Evolutionary conservation across 2,888 invertebrate species (phyloP).

Genomic region (Callosobruchus maculatus): DNA sequence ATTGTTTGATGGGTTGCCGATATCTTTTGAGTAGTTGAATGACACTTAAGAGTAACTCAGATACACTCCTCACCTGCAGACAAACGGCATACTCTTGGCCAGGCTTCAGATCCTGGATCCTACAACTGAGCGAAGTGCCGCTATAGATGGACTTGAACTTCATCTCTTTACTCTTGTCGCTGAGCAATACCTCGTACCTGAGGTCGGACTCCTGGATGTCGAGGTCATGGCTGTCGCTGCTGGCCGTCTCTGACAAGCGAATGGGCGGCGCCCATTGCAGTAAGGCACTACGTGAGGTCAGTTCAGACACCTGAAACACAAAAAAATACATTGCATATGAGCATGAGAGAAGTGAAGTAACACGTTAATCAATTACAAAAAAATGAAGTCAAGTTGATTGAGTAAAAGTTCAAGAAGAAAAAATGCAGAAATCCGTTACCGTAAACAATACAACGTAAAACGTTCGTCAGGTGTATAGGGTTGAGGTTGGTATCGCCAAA

Average conservation of each 20-base stretch:
- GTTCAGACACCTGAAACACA: slow-evolving; percentile 68
- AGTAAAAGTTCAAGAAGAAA: too few species aligned
- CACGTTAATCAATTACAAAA: too few species aligned
- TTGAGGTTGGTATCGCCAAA: too few species aligned
- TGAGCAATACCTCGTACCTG: slow-evolving; percentile 77
- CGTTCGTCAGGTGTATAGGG: too few species aligned
- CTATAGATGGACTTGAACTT: slow-evolving; percentile 83
- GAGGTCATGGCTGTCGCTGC: slow-evolving; percentile 49
- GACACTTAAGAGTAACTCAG: too few species aligned
- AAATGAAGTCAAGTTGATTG: too few species aligned
- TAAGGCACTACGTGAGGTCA: slow-evolving; percentile 80
- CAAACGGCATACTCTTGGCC: slow-evolving; percentile 85
- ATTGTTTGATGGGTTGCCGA: too few species aligned
- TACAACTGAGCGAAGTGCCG: slow-evolving; percentile 71
- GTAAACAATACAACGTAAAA: too few species aligned
- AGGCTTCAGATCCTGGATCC: slow-evolving; percentile 80
- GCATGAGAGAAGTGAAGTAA: too few species aligned
- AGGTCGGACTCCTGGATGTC: slow-evolving; percentile 62
- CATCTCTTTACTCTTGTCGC: slow-evolving; percentile 73
- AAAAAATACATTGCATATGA: too few species aligned
- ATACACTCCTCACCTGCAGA: slow-evolving; percentile 54
- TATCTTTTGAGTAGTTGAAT: too few species aligned
- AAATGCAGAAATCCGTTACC: too few species aligned
- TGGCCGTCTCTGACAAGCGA: slow-evolving; percentile 49
- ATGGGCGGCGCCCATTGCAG: slow-evolving; percentile 75